These are phyloP conservation scores for Meloidogyne floridensis DNA, from an alignment of 1,140 invertebrate species.

Conservation along the genomic window DNA sequence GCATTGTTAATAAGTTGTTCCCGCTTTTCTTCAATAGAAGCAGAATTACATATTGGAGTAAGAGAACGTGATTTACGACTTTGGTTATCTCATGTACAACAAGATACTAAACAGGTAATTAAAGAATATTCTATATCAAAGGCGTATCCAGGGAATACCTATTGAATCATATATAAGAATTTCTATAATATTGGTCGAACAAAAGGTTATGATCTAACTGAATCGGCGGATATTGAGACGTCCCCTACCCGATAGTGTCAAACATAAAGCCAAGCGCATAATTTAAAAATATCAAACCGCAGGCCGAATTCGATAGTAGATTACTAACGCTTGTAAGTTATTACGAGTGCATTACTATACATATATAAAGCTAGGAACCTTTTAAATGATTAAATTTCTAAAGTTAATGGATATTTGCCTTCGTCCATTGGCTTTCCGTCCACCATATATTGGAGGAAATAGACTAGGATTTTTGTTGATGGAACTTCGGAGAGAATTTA, in stretches of 20 bases:
- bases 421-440: slow-evolving; percentile 60
- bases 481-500: slow-evolving; percentile 63
- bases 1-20: slow-evolving; percentile 57
- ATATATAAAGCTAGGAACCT: too few species aligned
- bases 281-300: too few species aligned
- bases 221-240: too few species aligned
- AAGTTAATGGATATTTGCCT: slow-evolving; percentile 58
- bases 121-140: neutral
- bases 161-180: too few species aligned
- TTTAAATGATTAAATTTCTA: neutral
- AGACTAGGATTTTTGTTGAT: slow-evolving; percentile 61
- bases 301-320: too few species aligned
- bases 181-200: too few species aligned
- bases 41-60: slow-evolving; percentile 60
- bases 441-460: slow-evolving; percentile 63
- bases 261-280: too few species aligned
- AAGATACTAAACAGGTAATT: slow-evolving; percentile 53
- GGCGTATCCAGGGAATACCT: too few species aligned
- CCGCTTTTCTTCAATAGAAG: slow-evolving; percentile 57
- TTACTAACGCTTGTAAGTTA: too few species aligned
- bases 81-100: slow-evolving; percentile 51
- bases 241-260: too few species aligned
- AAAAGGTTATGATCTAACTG: too few species aligned
- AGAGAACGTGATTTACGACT: slow-evolving; percentile 57
- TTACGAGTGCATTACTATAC: too few species aligned